These are phyloP conservation scores for Brassicogethes aeneus DNA, from an alignment of 2,888 invertebrate species.

Conservation along the genomic window DNA sequence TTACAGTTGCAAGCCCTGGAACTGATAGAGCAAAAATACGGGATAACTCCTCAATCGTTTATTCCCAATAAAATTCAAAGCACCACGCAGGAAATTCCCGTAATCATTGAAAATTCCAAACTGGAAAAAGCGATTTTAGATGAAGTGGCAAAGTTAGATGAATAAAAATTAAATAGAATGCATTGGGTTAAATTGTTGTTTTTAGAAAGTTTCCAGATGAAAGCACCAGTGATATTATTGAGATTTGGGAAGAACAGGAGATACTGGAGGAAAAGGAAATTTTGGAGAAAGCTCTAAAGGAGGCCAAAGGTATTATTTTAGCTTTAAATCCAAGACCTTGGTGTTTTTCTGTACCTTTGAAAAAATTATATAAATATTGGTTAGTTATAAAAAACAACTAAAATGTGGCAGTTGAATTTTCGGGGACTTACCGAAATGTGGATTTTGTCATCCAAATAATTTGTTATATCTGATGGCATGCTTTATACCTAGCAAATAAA, in stretches of 20 bases:
- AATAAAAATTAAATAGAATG: background rate
- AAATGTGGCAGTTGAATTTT: constrained; percentile 2
- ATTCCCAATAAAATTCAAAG: constrained; percentile 38
- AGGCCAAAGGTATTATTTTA: constrained; percentile 29
- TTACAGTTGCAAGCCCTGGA: constrained; percentile 82
- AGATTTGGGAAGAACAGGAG: constrained; percentile 35
- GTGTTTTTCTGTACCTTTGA: constrained; percentile 1
- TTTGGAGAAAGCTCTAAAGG: constrained; percentile 33
- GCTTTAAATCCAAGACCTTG: background rate
- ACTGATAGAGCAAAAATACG: constrained; percentile 70
- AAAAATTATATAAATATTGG: background rate
- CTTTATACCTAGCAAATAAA: too few species aligned
- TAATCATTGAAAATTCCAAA: constrained; percentile 39
- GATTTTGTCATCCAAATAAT: background rate
- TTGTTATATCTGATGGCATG: too few species aligned
- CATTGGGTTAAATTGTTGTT: too few species aligned
- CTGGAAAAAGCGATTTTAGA: constrained; percentile 38
- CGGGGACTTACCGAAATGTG: background rate
- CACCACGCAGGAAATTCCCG: constrained; percentile 16
- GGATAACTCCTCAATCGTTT: constrained; percentile 56
- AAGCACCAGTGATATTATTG: constrained; percentile 27
- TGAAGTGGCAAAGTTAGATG: constrained; percentile 38
- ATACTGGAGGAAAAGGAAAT: constrained; percentile 35
- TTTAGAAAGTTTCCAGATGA: constrained; percentile 32
- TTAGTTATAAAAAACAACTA: too few species aligned